Evolutionary conservation across 2,113 vertebrate species (phyloP), one percentile per base, ranked within the genome.

Genomic region (Egretta garzetta): DNA sequence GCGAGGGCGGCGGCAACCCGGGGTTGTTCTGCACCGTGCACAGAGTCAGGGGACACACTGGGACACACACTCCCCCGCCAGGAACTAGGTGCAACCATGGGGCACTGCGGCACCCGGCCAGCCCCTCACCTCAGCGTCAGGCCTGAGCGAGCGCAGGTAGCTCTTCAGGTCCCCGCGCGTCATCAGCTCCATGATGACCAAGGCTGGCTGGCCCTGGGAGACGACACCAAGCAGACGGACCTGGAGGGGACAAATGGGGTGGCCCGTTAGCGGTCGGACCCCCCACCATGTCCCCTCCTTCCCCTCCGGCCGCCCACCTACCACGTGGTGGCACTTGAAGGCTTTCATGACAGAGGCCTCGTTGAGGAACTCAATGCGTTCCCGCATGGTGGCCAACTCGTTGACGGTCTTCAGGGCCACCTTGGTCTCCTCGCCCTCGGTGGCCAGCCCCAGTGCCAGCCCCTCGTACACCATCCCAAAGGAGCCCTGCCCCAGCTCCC

Each of bases 181-280:
- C 98, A 99, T 99, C 88, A 99, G 97, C 84, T 99, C 98, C 98
- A 99, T 99, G 96, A 99, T 99, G 92, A 99, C 98, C 93, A 99
- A 88, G 35, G 98, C 97, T 26, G 98, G 98, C 79, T 98, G 98
- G 74, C 98, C 98, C 88, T 98, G 98, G 50, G 98, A 99, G 37
- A 99, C 98, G 3, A 99, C 98, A 0, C 98, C 98, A 0, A 99
- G 97, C 64, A 99, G 97, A 45, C 98, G 98, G 16, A 98, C 98
- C 98, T 99, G 79, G 9, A 26, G 67, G 67, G 45, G 21, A 28
- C 27, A 20, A 18, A 18, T 32, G 11, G 9, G 68, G 50, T 21
- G 80, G 68, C 19, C 0, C 1, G 1, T 33, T n/a, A 41, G 37
- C 2, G 7, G 41, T 14, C 5, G 4, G 47, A 35, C 4, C 6